phyloP scores from a whole-genome alignment of 2,888 invertebrate species.

The Heliconius cydno region DNA sequence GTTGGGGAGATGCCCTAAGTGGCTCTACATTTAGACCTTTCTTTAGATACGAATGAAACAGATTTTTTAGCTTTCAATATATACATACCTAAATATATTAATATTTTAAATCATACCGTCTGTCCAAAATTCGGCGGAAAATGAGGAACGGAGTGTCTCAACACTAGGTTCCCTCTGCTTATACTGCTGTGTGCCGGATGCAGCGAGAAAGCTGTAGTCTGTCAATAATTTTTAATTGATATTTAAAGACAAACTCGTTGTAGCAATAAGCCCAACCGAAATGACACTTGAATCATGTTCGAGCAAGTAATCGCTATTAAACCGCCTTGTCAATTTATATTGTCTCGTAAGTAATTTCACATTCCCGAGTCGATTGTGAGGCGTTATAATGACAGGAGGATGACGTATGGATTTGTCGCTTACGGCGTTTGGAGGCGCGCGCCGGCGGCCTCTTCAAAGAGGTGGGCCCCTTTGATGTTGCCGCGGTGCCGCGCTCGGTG shows the following conservation, averaged over 20 bases:
- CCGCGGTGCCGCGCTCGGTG: constrained; percentile 76
- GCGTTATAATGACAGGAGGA: constrained; percentile 83
- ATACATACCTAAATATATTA: not conserved
- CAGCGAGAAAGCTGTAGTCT: not conserved
- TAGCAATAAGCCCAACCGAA: constrained; percentile 39
- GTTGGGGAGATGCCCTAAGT: constrained; percentile 33
- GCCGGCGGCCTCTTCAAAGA: constrained; percentile 83
- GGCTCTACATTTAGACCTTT: constrained; percentile 11
- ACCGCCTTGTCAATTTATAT: constrained; percentile 81
- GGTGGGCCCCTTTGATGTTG: constrained; percentile 82
- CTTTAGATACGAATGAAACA: constrained; percentile 4
- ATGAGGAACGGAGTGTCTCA: too few species aligned
- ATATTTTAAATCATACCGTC: too few species aligned
- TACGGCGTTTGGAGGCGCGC: constrained; percentile 83
- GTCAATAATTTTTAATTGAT: constrained; percentile 19
- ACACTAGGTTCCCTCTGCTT: too few species aligned
- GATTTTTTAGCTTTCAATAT: not conserved
- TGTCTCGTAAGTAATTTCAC: constrained; percentile 82
- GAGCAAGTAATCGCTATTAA: constrained; percentile 73
- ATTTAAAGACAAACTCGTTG: constrained; percentile 34
- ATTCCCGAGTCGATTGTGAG: constrained; percentile 80
- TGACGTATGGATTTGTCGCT: constrained; percentile 84
- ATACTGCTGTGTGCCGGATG: too few species aligned
- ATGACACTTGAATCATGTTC: constrained; percentile 51
- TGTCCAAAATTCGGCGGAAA: too few species aligned